These are phyloP conservation scores for Ormyrus labotus DNA, from an alignment of 2,888 invertebrate species.

Conservation along the genomic window DNA sequence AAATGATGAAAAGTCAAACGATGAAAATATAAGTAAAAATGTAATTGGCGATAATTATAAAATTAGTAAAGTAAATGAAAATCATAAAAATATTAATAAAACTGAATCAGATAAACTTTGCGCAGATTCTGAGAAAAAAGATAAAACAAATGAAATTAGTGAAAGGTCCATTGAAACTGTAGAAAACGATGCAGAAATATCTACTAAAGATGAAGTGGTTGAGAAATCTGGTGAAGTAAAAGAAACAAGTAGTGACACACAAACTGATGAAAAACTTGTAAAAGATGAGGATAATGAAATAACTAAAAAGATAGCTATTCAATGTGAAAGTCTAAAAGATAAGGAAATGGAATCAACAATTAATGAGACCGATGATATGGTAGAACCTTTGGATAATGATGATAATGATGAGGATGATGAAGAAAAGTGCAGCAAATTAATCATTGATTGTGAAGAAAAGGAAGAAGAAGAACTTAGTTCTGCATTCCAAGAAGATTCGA, in stretches of 20 bases:
- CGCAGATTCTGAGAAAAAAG: slow-evolving; percentile 20
- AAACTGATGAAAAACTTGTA: neutral
- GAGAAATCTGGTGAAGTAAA: neutral
- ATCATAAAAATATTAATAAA: slow-evolving; percentile 14
- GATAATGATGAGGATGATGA: slow-evolving; percentile 1
- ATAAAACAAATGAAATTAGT: slow-evolving; percentile 11
- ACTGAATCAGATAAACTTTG: slow-evolving; percentile 34
- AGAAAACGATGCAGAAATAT: too few species aligned
- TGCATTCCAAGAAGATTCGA: slow-evolving; percentile 24
- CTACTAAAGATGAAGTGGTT: neutral
- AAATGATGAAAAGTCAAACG: neutral
- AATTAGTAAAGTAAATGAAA: slow-evolving; percentile 8
- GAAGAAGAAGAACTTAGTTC: slow-evolving; percentile 24
- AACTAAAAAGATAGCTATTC: neutral
- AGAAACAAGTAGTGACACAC: too few species aligned
- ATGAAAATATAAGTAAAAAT: neutral
- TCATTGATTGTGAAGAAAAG: slow-evolving; percentile 4
- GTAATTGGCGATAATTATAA: neutral
- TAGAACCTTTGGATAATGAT: neutral
- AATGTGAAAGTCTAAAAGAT: too few species aligned
- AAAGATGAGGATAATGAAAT: neutral
- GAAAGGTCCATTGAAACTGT: slow-evolving; percentile 5
- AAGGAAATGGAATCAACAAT: neutral
- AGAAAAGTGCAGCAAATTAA: neutral
- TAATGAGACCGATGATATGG: neutral